Percentiles rank a stretch among this genome's conserved stretches.
Conservation (phyloP, 2,797 vertebrate genomes). For the Phrynocephalus guinanensis region DNA sequence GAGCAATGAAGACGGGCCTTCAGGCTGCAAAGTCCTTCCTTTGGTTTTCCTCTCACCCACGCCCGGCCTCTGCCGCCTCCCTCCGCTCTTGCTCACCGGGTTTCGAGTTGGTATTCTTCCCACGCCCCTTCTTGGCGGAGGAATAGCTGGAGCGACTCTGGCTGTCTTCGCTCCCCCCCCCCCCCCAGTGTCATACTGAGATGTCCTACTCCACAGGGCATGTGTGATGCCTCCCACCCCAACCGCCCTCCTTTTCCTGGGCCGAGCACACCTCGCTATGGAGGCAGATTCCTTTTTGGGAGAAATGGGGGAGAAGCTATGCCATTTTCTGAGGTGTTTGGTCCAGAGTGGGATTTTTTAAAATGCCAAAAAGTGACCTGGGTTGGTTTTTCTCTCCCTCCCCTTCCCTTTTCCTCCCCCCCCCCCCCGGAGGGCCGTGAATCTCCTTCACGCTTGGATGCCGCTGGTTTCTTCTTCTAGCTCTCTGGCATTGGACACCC, state of each 20-base stretch:
- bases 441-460: slow-evolving; percentile 67
- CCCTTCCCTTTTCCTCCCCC: slow-evolving; percentile 21
- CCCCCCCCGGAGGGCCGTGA: slow-evolving; percentile 50
- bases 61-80: slow-evolving; percentile 57
- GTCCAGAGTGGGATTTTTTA: slow-evolving; percentile 56
- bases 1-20: slow-evolving; percentile 66
- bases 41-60: slow-evolving; percentile 46
- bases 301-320: neutral
- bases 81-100: slow-evolving; percentile 68
- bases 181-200: slow-evolving; percentile 59
- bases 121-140: slow-evolving; percentile 70
- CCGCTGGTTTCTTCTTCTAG: slow-evolving; percentile 71
- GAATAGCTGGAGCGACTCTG: slow-evolving; percentile 72
- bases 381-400: slow-evolving; percentile 51
- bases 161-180: slow-evolving; percentile 57
- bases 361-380: slow-evolving; percentile 75
- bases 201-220: slow-evolving; percentile 51
- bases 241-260: slow-evolving; percentile 50
- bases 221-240: slow-evolving; percentile 42
- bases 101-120: slow-evolving; percentile 61
- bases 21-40: slow-evolving; percentile 68
- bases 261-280: slow-evolving; percentile 34
- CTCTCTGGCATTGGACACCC: slow-evolving; percentile 55
- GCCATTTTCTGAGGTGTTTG: neutral
- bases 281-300: slow-evolving; percentile 49